Base-by-base conservation (phyloP, 2,797 vertebrate species). In the Poecilia velifera region DNA sequence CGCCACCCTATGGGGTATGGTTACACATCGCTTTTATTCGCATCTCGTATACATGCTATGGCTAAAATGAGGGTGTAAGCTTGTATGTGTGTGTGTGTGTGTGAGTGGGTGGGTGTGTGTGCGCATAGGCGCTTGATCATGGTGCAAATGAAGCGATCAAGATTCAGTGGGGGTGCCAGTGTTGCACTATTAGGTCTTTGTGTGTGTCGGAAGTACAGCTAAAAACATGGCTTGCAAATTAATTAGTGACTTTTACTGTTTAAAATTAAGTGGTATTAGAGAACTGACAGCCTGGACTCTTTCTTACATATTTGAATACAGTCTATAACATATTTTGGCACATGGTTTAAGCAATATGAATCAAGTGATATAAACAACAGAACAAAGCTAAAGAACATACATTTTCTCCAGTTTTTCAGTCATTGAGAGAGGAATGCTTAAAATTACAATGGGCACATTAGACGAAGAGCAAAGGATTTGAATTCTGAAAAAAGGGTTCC, bases 1-100 rank as follows among this genome's bases (percentile, higher is more conserved):
- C 9, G 25, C 41, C 43, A 76, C 31, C 78, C 6, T 20, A 46
- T 4, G 49, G 10, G 8, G 70, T 81, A 73, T 82, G 66, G 79
- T 31, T 36, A 81, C 79, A 76, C 46, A 62, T 22, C 4, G 62
- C 13, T 57, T n/a, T 45, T 14, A 72, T 72, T 77, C 62, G 10
- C 20, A 76, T 59, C 71, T 91, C 34, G 88, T 74, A 77, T 81
- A 72, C 79, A 86, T 76, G 41, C 39, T 41, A 41, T 41, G 7
- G 53, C 75, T 76, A 73, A 55, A 75, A 82, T 75, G 74, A 64
- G 81, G n/a, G 45, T 53, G 70, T n/a, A 7, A 16, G 51, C 18
- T 22, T 71, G 59, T 0, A 4, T 13, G 74, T 55, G 66, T 73
- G 72, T 46, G 72, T 13, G 74, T 55, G 66, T 73, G 72, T 46